A percentile compares a stretch with the other conserved stretches of the same genome.
Conservation (phyloP, 2,888 invertebrate species). For the Mechanitis messenoides region DNA sequence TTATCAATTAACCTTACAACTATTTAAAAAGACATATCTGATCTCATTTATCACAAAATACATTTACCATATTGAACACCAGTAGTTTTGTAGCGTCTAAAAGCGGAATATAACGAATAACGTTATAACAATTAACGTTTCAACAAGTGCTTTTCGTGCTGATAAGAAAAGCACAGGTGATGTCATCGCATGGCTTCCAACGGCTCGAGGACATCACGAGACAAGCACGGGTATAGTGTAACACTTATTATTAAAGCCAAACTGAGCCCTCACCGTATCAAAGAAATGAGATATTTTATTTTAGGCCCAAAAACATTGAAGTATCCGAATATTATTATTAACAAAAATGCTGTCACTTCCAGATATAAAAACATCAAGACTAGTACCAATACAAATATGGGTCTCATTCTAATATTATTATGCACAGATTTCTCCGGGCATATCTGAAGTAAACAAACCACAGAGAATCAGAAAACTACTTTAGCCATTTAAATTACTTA, state of each 20-base stretch:
- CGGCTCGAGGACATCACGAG: slow-evolving; percentile 18
- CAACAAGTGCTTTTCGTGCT: slow-evolving; percentile 29
- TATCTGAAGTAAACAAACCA: too few species aligned
- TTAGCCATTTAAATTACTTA: slow-evolving; percentile 35
- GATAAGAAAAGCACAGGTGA: slow-evolving; percentile 31
- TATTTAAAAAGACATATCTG: slow-evolving; percentile 50
- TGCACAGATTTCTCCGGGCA: too few species aligned
- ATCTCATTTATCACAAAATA: slow-evolving; percentile 34
- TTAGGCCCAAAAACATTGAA: not conserved
- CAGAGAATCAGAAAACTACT: not conserved
- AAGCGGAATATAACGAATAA: slow-evolving; percentile 21
- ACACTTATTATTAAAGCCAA: slow-evolving; percentile 22
- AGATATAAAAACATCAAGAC: not conserved
- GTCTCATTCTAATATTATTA: too few species aligned
- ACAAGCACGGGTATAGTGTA: slow-evolving; percentile 15
- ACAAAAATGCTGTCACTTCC: not conserved
- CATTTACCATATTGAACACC: slow-evolving; percentile 33
- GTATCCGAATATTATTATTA: not conserved
- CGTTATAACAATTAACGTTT: slow-evolving; percentile 17
- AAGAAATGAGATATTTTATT: slow-evolving; percentile 5
- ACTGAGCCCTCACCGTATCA: slow-evolving; percentile 14
- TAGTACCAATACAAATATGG: too few species aligned
- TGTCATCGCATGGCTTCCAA: slow-evolving; percentile 9
- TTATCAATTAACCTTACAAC: slow-evolving; percentile 48
- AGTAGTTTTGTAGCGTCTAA: slow-evolving; percentile 33